Percentiles rank a stretch among this genome's conserved stretches.
Evolutionary conservation across 2,888 invertebrate genomes (phyloP).

Genomic region (Orchesella flavescens): DNA sequence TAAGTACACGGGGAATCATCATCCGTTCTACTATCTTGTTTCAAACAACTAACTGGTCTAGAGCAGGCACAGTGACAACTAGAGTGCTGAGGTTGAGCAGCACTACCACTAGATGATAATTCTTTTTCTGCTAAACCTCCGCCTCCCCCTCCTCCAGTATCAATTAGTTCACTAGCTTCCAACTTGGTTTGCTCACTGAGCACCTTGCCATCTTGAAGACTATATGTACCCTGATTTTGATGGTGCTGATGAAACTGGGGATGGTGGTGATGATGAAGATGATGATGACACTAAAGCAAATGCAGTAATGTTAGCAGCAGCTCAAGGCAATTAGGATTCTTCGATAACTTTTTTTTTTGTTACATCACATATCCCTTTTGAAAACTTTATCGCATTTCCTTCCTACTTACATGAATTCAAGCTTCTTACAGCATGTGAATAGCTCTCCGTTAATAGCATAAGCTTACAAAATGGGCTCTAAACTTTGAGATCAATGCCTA

Average conservation of each 20-base stretch:
- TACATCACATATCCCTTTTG: conserved; percentile 1
- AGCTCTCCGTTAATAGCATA: background rate
- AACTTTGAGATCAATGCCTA: no score
- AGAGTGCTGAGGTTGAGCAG: conserved; percentile 37
- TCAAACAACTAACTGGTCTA: conserved; percentile 55
- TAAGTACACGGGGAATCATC: conserved; percentile 57
- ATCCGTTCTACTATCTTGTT: conserved; percentile 46
- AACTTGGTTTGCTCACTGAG: conserved; percentile 52
- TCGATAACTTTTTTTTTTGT: background rate
- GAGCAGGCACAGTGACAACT: conserved; percentile 71
- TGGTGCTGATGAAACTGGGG: conserved; percentile 32
- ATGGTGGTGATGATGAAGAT: conserved; percentile 63
- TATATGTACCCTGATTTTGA: conserved; percentile 35
- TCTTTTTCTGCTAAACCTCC: conserved; percentile 51
- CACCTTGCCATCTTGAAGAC: conserved; percentile 50
- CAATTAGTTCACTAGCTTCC: conserved; percentile 49
- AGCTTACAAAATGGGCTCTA: background rate
- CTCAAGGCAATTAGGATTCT: conserved; percentile 58
- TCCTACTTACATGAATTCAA: background rate
- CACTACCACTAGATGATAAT: background rate
- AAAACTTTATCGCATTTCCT: background rate
- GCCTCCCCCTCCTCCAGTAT: conserved; percentile 47
- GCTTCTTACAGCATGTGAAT: background rate
- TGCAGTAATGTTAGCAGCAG: conserved; percentile 33
- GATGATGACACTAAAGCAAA: conserved; percentile 62